phyloP scores from a whole-genome alignment of 2,113 vertebrate species.

The Trochalopteron elliotii region DNA sequence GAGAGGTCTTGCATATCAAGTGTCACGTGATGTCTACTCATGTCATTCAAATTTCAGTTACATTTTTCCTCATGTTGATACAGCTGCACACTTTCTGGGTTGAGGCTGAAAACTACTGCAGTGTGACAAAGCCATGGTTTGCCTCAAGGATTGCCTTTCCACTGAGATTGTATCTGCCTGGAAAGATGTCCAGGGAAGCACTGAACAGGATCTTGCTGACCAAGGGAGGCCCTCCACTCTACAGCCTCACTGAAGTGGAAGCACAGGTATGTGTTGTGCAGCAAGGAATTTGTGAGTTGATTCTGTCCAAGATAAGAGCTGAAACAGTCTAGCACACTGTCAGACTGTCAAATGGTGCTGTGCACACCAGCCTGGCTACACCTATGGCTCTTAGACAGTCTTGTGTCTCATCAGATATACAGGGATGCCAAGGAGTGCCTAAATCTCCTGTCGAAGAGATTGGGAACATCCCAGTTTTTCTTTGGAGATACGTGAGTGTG shows the following conservation, averaged over 20 bases:
- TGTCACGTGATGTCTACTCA: background rate
- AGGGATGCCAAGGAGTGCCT: slow-evolving; percentile 97
- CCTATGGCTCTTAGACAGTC: slow-evolving; percentile 14
- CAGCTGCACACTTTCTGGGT: slow-evolving; percentile 99
- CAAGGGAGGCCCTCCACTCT: slow-evolving; percentile 85
- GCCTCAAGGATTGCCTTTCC: slow-evolving; percentile 92
- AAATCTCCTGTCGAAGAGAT: slow-evolving; percentile 92
- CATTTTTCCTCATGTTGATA: background rate
- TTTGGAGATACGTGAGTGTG: slow-evolving; percentile 91
- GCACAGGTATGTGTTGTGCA: slow-evolving; percentile 79
- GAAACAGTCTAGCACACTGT: background rate
- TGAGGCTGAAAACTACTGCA: slow-evolving; percentile 92
- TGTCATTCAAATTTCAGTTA: background rate
- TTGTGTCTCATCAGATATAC: slow-evolving; percentile 85
- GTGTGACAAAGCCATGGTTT: slow-evolving; percentile 93
- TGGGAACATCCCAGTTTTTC: slow-evolving; percentile 90
- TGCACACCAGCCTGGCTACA: background rate
- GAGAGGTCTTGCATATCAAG: background rate
- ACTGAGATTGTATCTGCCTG: slow-evolving; percentile 86
- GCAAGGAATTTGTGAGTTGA: background rate
- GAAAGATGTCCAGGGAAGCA: slow-evolving; percentile 82
- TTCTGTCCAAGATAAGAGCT: background rate
- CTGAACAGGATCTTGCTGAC: slow-evolving; percentile 90
- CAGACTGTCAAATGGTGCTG: background rate
- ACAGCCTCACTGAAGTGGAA: slow-evolving; percentile 88